A percentile compares a stretch with the other conserved stretches of the same genome.
phyloP scores from a whole-genome alignment of 53 echinoderm and acorn worm genomes.

The Actinopyga echinites region DNA sequence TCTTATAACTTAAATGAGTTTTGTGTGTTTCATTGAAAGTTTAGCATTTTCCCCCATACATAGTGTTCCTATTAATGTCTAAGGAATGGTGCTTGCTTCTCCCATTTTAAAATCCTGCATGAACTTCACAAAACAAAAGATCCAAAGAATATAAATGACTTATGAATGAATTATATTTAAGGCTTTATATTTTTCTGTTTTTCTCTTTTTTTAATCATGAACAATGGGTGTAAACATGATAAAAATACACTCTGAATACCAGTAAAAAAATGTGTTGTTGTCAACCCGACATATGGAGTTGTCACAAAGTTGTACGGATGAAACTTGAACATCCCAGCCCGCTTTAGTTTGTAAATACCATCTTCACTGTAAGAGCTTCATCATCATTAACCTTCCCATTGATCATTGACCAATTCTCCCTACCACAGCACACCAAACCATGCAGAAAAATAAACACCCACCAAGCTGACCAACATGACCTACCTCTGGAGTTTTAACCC shows the following conservation, averaged over 20 bases:
- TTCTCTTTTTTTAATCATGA: neutral
- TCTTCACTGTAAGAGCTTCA: neutral
- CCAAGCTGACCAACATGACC: too few relatives aligned
- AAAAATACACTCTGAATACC: slow-evolving; percentile 42
- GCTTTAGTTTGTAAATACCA: slow-evolving; percentile 8
- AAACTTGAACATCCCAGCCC: slow-evolving; percentile 26
- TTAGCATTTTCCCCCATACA: too few relatives aligned
- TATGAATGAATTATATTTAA: too few relatives aligned
- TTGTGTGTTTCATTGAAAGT: too few relatives aligned
- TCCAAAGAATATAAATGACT: too few relatives aligned
- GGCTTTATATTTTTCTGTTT: slow-evolving; percentile 16
- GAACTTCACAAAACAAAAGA: too few relatives aligned
- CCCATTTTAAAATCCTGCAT: too few relatives aligned
- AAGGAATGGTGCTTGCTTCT: too few relatives aligned
- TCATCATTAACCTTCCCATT: neutral
- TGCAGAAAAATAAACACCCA: too few relatives aligned
- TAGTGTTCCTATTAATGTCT: too few relatives aligned
- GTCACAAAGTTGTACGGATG: neutral
- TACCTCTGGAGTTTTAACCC: too few relatives aligned
- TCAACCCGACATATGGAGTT: slow-evolving; percentile 7
- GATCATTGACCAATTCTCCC: neutral
- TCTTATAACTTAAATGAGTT: too few relatives aligned
- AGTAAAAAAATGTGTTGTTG: neutral
- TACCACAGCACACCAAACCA: slow-evolving; percentile 20
- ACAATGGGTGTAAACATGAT: slow-evolving; percentile 40